Conservation (phyloP, 2,888 invertebrate genomes). For the Argynnis bischoffii region DNA sequence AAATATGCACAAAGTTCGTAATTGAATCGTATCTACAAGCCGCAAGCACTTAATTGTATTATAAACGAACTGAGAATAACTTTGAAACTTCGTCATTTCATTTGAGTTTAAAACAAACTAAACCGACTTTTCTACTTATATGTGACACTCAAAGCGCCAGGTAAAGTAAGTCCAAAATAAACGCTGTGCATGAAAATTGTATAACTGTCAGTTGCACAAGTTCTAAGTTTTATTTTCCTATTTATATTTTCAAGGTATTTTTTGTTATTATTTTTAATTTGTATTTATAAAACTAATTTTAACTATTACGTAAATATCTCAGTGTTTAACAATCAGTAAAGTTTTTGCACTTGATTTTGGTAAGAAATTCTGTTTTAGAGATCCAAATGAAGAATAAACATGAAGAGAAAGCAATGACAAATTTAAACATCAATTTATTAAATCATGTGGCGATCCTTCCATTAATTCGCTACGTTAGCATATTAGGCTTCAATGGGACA, state of each 20-base stretch:
- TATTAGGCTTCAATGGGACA: no score
- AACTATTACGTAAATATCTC: no score
- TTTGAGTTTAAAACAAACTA: conserved; percentile 53
- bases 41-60: conserved; percentile 63
- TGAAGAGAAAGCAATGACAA: no score
- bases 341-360: no score
- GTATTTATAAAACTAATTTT: background rate
- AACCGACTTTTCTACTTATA: conserved; percentile 32
- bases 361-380: no score
- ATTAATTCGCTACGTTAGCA: no score
- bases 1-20: conserved; percentile 59
- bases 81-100: conserved; percentile 64
- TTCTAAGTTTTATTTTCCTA: conserved; percentile 5
- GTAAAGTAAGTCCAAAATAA: conserved; percentile 23
- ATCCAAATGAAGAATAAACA: no score
- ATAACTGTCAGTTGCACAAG: conserved; percentile 6
- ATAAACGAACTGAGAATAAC: conserved; percentile 63
- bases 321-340: no score
- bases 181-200: conserved; percentile 11
- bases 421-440: no score
- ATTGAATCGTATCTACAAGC: conserved; percentile 63
- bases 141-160: conserved; percentile 31
- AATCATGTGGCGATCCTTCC: no score
- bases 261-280: background rate
- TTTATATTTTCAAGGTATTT: background rate